A percentile compares a stretch with the other conserved stretches of the same genome.
phyloP scores from a whole-genome alignment of 2,888 invertebrate genomes.

The Myopa tessellatipennis region DNA sequence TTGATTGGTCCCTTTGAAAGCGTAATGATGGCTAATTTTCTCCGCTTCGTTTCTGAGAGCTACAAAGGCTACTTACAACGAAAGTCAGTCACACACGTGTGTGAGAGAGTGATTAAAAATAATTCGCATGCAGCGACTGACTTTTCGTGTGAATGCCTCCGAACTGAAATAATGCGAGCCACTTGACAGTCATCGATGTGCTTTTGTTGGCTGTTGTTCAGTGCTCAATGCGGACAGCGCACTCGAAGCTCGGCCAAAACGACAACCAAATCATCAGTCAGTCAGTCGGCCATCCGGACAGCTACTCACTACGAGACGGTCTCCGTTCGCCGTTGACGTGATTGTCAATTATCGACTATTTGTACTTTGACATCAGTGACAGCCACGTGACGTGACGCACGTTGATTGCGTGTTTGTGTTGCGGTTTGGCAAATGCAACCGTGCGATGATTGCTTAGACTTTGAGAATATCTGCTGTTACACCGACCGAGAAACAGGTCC shows the following conservation, averaged over 20 bases:
- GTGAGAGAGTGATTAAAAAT: background rate
- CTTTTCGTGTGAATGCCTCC: background rate
- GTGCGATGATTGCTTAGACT: background rate
- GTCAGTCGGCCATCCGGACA: background rate
- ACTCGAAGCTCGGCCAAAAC: background rate
- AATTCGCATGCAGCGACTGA: conserved; percentile 16
- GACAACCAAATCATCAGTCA: background rate
- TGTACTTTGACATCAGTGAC: conserved; percentile 32
- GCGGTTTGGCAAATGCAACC: background rate
- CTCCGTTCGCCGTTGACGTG: conserved; percentile 10
- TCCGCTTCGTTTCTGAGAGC: background rate
- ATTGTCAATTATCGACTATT: conserved; percentile 23
- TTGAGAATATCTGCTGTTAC: background rate
- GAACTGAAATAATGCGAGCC: background rate
- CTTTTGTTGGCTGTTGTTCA: background rate
- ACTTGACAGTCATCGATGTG: conserved; percentile 17
- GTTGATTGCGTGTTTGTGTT: conserved; percentile 17
- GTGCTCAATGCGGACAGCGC: background rate
- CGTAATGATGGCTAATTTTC: conserved; percentile 32
- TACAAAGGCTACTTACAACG: background rate
- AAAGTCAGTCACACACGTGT: background rate
- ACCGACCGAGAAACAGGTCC: background rate
- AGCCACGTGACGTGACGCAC: conserved; percentile 25
- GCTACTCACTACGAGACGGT: background rate
- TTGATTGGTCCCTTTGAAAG: conserved; percentile 29